A percentile compares a stretch with the other conserved stretches of the same genome.
These are phyloP conservation scores for Pantala flavescens DNA, from an alignment of 1,140 invertebrate genomes.

Conservation along the genomic window DNA sequence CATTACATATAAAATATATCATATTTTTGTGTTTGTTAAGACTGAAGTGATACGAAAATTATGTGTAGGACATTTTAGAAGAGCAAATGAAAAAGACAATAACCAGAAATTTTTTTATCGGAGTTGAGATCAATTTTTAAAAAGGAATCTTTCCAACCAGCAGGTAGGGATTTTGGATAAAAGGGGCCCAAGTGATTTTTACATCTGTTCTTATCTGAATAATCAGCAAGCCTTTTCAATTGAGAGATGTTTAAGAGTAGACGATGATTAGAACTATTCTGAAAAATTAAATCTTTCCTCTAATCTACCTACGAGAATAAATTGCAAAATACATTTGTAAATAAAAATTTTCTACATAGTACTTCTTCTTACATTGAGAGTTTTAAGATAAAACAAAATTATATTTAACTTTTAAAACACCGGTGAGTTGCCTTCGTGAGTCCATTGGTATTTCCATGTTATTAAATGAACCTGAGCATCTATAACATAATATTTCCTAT, in stretches of 20 bases:
- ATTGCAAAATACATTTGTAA: not conserved
- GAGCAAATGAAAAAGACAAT: not conserved
- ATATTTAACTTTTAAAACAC: not conserved
- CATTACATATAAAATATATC: not conserved
- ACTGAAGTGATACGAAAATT: not conserved
- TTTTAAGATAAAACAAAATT: not conserved
- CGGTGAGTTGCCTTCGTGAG: conserved; percentile 6
- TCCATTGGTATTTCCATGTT: not conserved
- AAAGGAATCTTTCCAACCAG: not conserved
- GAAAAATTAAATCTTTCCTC: no score
- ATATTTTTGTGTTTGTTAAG: conserved; percentile 2
- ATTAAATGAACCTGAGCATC: not conserved
- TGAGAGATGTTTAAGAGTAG: not conserved
- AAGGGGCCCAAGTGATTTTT: not conserved
- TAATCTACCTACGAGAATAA: no score
- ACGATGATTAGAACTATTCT: no score
- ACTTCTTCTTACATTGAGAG: not conserved
- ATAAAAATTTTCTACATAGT: not conserved
- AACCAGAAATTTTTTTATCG: not conserved
- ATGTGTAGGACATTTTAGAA: not conserved
- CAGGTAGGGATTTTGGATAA: not conserved
- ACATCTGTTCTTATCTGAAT: not conserved
- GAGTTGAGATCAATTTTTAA: conserved; percentile 2
- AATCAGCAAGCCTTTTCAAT: not conserved
- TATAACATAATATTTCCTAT: not conserved